Base-by-base conservation (phyloP, 2,888 invertebrate genomes). In the Xanthorhoe designata region DNA sequence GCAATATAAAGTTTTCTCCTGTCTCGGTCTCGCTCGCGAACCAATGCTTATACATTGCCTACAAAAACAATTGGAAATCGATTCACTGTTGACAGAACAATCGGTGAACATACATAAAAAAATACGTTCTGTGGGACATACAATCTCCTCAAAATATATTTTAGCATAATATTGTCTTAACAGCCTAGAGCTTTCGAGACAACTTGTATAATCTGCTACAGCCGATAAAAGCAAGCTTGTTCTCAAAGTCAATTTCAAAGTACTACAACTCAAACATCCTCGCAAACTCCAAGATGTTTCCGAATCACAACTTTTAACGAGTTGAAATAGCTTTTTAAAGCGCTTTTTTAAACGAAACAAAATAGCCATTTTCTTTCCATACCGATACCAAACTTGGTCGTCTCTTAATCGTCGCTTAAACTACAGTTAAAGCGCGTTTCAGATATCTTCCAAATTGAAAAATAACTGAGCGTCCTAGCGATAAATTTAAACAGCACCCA, bases 381-480 rank as follows among this genome's bases (percentile, higher is more conserved):
- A 70, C 68, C 76, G 76, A 80, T 82, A 78, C 76, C 79, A 82
- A 88, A 89, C 75, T 88, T 87, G 76, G 65, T 76, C 74, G 77
- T 63, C 64, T 65, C 72, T 83, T 88, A 89, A 89, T 88, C 84
- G 84, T 76, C 81, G 78, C 77, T 88, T 84, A 83, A 85, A 85
- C 81, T 84, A 83, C 82, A 81, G 80, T 81, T 78, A 79, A 79
- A 84, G 77, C 81, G 79, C 80, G 81, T 78, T 77, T 70, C 75
- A 66, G 75, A 78, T 82, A 88, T 85, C 84, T 78, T 78, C 84
- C 85, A 89, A 91, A 91, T 91, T 91, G 91, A 91, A 91, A 91
- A 91, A 91, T 91, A 91, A 89, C 91, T 91, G 84, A 86, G 86
- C 87, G 85, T 85, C 82, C 81, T 76, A 70, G 81, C 81, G 74